A percentile compares a stretch with the other conserved stretches of the same genome.
Evolutionary conservation across 2,113 vertebrate species (phyloP).

Genomic region (Bujurquina vittata): DNA sequence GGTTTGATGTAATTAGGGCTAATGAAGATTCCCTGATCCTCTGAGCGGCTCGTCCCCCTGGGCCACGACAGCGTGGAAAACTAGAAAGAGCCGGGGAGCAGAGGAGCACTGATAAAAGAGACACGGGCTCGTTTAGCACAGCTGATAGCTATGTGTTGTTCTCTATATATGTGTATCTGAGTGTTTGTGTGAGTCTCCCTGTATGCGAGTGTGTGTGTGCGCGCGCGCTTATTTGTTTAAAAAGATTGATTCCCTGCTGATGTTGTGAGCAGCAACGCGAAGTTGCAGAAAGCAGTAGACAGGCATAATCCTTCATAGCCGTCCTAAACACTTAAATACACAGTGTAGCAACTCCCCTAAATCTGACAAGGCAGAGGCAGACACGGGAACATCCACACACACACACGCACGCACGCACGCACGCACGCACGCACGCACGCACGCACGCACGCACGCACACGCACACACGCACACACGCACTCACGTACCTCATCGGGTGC

Average conservation of each 20-base stretch:
- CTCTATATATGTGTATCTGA: constrained; percentile 15
- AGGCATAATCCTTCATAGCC: constrained; percentile 75
- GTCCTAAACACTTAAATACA: constrained; percentile 75
- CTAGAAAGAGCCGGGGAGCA: constrained; percentile 66
- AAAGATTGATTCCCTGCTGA: constrained; percentile 80
- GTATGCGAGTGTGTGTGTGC: constrained; percentile 11
- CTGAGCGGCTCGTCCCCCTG: constrained; percentile 70
- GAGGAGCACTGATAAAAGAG: constrained; percentile 70
- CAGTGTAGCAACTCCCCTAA: constrained; percentile 69
- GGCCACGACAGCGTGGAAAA: constrained; percentile 69
- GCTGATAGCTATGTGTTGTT: constrained; percentile 73
- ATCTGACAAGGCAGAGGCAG: constrained; percentile 69
- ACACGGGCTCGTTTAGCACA: constrained; percentile 72
- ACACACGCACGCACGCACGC: constrained; percentile 21
- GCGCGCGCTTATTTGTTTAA: constrained; percentile 75
- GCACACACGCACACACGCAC: neutral
- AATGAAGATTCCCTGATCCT: constrained; percentile 83
- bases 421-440: no score
- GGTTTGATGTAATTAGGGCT: constrained; percentile 83
- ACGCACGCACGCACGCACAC: no score
- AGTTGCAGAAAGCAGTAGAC: constrained; percentile 69
- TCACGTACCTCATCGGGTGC: constrained; percentile 93
- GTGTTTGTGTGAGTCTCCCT: constrained; percentile 21
- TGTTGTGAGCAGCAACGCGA: constrained; percentile 70
- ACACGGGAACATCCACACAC: constrained; percentile 20